Evolutionary conservation across 2,888 invertebrate genomes (phyloP), one percentile per base, ranked within the genome.

Genomic region (Psococerastis gibbosa): DNA sequence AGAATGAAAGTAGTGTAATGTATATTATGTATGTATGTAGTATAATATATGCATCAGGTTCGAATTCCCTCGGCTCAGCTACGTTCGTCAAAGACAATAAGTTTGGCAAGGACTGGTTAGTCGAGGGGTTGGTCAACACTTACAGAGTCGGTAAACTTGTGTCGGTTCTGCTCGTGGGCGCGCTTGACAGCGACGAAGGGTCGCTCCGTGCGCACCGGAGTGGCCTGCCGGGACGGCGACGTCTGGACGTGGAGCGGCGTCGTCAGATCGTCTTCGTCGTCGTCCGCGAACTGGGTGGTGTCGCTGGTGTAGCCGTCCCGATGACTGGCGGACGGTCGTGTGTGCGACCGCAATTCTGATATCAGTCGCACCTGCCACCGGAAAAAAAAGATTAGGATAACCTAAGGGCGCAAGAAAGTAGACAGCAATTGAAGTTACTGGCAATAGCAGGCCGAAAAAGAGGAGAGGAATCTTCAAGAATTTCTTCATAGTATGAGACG

Each of bases 231-330:
- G 53, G 49, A 48, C 49, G 44, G 38, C 55, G 47, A 34, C 58
- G 50, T 51, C 57, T 76, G 73, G 53, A 78, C 75, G 55, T 76
- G 76, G 38, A 78, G 62, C n/a, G 77, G 76, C 34, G 75, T 70
- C 48, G 71, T 71, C 59, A 73, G 75, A 57, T 47, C 56, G 35
- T 73, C 73, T 38, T 76, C 76, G 48, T 78, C 78, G 52, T 79
- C 79, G 54, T 80, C 80, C 41, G 79, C 78, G 52, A 80, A 75
- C 5, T 79, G 75, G 34, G 80, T 79, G 20, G 80, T 80, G 56
- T 81, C 81, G 56, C 79, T 80, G 34, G 79, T 78, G 58, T 81
- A 80, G 34, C 80, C 81, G 55, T 80, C 81, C 56, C 78, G 54
- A 48, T 64, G 63, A 49, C 61, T 65, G 22, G 63, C 64, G 13